Conservation (phyloP, 2,797 vertebrate species). For the Nannoperca australis region DNA sequence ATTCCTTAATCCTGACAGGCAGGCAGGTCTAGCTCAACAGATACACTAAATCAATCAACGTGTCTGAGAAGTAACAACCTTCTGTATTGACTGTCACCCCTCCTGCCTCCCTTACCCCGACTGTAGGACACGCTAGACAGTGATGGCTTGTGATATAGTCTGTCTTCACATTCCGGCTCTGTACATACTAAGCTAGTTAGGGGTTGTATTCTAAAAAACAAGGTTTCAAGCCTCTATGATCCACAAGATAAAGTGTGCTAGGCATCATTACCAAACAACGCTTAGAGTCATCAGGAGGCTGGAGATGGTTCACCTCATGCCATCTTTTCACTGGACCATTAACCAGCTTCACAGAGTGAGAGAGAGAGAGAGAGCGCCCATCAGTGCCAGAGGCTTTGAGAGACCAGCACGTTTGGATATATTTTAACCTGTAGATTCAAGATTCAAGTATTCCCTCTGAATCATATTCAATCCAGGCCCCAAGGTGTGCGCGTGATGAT, state of each 20-base stretch:
- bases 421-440: conserved; percentile 68
- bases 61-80: conserved; percentile 75
- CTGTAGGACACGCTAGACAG: conserved; percentile 49
- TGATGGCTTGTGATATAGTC: conserved; percentile 29
- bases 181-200: background rate
- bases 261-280: conserved; percentile 66
- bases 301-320: conserved; percentile 73
- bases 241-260: conserved; percentile 55
- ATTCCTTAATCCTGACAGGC: conserved; percentile 83
- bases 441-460: conserved; percentile 58
- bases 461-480: conserved; percentile 62
- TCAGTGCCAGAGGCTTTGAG: conserved; percentile 53
- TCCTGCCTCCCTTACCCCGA: conserved; percentile 6
- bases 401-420: conserved; percentile 52
- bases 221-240: conserved; percentile 48
- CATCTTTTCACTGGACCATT: conserved; percentile 79
- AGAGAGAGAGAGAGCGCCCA: conserved; percentile 52
- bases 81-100: conserved; percentile 67
- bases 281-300: conserved; percentile 74
- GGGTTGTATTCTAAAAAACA: conserved; percentile 40
- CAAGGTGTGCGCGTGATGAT: conserved; percentile 60
- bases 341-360: conserved; percentile 69
- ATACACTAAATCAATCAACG: conserved; percentile 82
- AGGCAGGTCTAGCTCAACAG: conserved; percentile 76
- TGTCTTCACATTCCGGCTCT: conserved; percentile 24